Base-by-base conservation (phyloP, 1,140 invertebrate genomes). In the Drosophila aff. region DNA sequence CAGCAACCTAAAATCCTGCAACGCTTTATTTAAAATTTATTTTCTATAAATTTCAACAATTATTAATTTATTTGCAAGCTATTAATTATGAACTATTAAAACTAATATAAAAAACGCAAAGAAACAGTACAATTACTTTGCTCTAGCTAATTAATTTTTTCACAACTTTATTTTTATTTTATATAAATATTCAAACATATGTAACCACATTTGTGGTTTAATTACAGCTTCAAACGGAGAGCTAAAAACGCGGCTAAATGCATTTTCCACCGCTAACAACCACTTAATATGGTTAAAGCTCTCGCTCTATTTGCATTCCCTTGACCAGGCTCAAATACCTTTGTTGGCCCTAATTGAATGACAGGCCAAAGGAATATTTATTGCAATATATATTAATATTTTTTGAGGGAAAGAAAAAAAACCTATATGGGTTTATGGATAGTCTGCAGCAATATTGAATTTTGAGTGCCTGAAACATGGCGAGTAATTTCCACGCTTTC, bases 291-390 rank as follows among this genome's bases (percentile, higher is more conserved):
- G 40, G 31, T 53, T 43, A 50, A 43, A 31, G 36, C 47, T n/a
- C 1, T n/a, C 15, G 15, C 11, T 28, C 2, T n/a, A 28, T 47
- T 47, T 47, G 11, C 9, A 50, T 50, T 38, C 52, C 44, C 18
- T 44, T 9, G 40, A 2, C 43, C 43, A 21, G 10, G 8, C 1
- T 3, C 11, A 47, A 36, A 40, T 38, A 11, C 67, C 49, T 47
- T 68, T 68, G 67, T 68, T 18, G 23, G 11, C 15, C 15, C n/a
- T 68, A 71, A 71, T 71, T 66, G 49, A 71, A 68, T 71, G 26
- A 69, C 7, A 13, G 13, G 40, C 31, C 33, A 33, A 43, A 44
- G 49, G 23, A 67, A 55, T 47, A 26, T 47, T 55, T 41, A 55
- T 68, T 60, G 26, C 16, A n/a, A 50, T 38, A 52, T 49, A 21